Base-by-base conservation (phyloP, 1,140 invertebrate genomes). In the Mycetomoellerius zeteki region DNA sequence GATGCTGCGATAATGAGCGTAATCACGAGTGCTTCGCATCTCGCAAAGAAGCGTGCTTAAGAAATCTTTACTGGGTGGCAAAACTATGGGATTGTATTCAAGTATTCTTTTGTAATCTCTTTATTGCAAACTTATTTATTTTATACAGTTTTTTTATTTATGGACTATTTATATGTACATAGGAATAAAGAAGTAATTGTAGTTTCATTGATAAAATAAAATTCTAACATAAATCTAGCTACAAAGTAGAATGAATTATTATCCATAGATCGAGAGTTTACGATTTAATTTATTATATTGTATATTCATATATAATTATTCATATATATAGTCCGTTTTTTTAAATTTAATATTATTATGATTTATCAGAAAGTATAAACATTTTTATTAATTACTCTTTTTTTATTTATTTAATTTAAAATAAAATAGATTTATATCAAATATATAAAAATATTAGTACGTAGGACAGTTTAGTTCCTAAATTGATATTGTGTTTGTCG, bases 1-100 rank as follows among this genome's bases (percentile, higher is more conserved):
- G 58, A 50, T n/a, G 24, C 65, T 58, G 62, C 19, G 47, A 73
- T 81, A 80, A 58, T 71, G 54, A 87, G 30, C 58, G 16, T 69
- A 71, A 87, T 73, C 30, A 30, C 47, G 19, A 64, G 14, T 16
- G 27, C 16, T 64, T 64, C n/a, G 33, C 47, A 6, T 24, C 60
- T 54, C 14, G 24, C 30, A 7, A 27, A 16, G 19, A 54, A 72
- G 33, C 6, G 58, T 33, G 3, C 52, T 78, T 27, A 65, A 65
- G 58, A 30, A 65, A 78, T 52, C 12, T 50, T 64, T 78, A 65
- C 27, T 64, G 33, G 14, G 12, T 54, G 72, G 21, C 16, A 27
- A 27, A 37, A 62, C 21, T n/a, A 33, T 58, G 30, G 37, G 21
- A 58, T 60, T 60, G 37, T 37, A 60, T 58, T 76, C 54, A 43